Evolutionary conservation across 2,888 invertebrate species (phyloP), one percentile per base, ranked within the genome.

Genomic region (Diadromus collaris): DNA sequence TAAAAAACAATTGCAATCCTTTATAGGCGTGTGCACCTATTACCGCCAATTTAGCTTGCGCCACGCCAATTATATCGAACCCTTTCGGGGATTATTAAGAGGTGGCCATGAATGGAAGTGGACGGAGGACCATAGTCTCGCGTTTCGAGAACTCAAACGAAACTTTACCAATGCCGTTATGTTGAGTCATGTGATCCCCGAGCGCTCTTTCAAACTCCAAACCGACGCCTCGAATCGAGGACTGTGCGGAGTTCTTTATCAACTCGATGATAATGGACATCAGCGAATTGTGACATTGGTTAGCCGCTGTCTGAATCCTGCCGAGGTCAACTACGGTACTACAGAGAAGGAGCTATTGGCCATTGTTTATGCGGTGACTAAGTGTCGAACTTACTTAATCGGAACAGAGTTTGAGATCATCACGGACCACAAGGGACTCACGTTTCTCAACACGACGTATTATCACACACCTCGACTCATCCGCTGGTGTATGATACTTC

Each of bases 1-100:
- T 41, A 24, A 81, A 29, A 83, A 86, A 76, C 80, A 86, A 51
- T 46, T 86, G n/a, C 68, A 83, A 54, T 51, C 54, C 24, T 79
- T 85, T 74, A 32, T 73, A 2, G 78, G 73, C 0, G 9, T 63
- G 7, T 73, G 73, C 16, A 73, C 38, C 21, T 73, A 78, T 41
- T 63, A 73, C 29, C 38, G 73, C 6, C 73, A 73, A 44, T 73
- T 73, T 29, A 51, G 51, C 7, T 6, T 68, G 3, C 13, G 13
- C 9, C 54, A 69, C 44, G 51, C 73, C 19, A 27, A 60, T 6
- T 70, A 16, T 51, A 32, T 76, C 5, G 65, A 70, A 3, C 76
- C 76, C 7, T 73, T 82, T 32, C 38, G 72, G n/a, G 10, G 51
- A n/a, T 63, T 80, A 10, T 67, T 82, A 27, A 70, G 70, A 58